Percentiles rank a stretch among this genome's conserved stretches.
phyloP scores from a whole-genome alignment of 2,888 invertebrate species.

The Hermaeophaga mercurialis region DNA sequence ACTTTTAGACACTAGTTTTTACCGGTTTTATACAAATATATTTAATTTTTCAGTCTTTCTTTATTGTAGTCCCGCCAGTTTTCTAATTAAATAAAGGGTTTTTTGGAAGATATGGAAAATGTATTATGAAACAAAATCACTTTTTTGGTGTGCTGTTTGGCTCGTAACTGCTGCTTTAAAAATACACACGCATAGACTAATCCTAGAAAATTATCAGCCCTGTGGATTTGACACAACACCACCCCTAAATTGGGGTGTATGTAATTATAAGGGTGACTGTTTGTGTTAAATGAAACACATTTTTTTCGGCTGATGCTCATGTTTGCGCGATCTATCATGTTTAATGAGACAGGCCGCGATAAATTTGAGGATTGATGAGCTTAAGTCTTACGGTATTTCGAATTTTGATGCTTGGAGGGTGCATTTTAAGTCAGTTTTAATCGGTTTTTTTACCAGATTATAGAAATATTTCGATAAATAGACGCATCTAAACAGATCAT shows the following conservation, averaged over 20 bases:
- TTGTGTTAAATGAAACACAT: conserved; percentile 34
- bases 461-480: neutral
- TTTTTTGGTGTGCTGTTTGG: too few species aligned
- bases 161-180: too few species aligned
- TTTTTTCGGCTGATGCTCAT: conserved; percentile 30
- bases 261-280: conserved; percentile 38
- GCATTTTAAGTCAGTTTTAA: neutral
- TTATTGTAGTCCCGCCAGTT: too few species aligned
- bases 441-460: neutral
- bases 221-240: conserved; percentile 14
- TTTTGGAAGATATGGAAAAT: too few species aligned
- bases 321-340: conserved; percentile 36
- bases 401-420: neutral
- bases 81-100: too few species aligned
- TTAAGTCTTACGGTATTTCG: conserved; percentile 27
- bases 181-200: too few species aligned
- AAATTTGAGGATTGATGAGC: conserved; percentile 29
- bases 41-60: too few species aligned
- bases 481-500: too few species aligned
- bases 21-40: too few species aligned
- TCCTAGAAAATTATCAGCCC: too few species aligned
- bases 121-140: too few species aligned
- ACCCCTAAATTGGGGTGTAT: conserved; percentile 19
- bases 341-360: conserved; percentile 33
- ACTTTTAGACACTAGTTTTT: too few species aligned